These are phyloP conservation scores for Rattus rattus DNA, from an alignment of 2,113 vertebrate species.

Conservation along the genomic window DNA sequence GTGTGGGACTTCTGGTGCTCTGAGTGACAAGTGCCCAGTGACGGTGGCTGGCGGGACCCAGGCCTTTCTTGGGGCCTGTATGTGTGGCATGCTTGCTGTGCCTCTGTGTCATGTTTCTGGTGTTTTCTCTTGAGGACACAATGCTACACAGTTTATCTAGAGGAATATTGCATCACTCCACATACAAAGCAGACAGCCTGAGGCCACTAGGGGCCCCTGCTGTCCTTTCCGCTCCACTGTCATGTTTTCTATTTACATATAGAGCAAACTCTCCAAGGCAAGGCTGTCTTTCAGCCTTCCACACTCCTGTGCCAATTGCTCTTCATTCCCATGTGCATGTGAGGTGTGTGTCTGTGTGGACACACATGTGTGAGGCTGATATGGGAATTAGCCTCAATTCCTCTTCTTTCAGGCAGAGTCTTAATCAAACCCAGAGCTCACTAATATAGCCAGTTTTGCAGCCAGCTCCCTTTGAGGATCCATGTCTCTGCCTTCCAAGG, in stretches of 20 bases:
- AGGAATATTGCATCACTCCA: rapidly evolving
- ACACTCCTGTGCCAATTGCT: neutral
- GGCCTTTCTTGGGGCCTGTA: neutral
- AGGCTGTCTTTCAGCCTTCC: neutral
- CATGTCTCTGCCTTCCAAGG: neutral
- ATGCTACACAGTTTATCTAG: rapidly evolving
- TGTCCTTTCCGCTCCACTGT: rapidly evolving
- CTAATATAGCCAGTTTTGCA: neutral
- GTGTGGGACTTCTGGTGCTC: rapidly evolving
- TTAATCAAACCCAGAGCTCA: neutral
- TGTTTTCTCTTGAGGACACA: neutral
- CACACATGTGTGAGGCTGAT: neutral
- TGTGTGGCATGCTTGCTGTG: rapidly evolving
- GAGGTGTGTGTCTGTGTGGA: neutral
- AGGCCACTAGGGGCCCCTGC: rapidly evolving
- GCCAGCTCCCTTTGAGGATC: neutral
- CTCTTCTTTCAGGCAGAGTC: neutral
- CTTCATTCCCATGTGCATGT: neutral
- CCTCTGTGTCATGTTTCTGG: neutral
- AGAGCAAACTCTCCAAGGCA: neutral
- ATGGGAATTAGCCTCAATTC: neutral
- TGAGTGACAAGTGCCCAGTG: rapidly evolving
- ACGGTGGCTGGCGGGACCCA: neutral
- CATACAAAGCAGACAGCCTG: rapidly evolving
- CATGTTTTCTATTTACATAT: neutral